Percentiles rank a stretch among this genome's conserved stretches.
Evolutionary conservation across 2,113 vertebrate genomes (phyloP).

Genomic region (Ptilonorhynchus violaceus): DNA sequence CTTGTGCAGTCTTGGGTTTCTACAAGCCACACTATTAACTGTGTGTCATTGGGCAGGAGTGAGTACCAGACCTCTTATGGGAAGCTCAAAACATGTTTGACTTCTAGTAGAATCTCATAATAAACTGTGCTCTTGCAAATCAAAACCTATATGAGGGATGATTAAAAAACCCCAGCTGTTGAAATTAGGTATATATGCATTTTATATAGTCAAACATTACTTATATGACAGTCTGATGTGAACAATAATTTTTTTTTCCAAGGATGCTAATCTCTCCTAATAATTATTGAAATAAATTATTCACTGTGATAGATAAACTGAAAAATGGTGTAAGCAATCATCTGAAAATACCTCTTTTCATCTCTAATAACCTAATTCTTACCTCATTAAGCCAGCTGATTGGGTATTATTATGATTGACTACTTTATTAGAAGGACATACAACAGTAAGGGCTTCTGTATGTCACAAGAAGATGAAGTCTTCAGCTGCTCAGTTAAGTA

Average conservation of each 20-base stretch:
- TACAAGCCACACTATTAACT: neutral
- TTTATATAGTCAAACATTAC: neutral
- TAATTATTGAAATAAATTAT: slow-evolving; percentile 40
- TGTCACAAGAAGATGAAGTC: neutral
- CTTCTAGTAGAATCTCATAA: neutral
- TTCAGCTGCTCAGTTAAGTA: slow-evolving; percentile 35
- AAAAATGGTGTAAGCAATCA: slow-evolving; percentile 6
- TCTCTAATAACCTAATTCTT: slow-evolving; percentile 43
- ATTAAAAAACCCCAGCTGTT: neutral
- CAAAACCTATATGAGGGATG: neutral
- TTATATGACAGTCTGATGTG: neutral
- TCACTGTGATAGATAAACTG: slow-evolving; percentile 28
- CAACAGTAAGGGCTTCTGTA: neutral
- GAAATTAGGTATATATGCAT: neutral
- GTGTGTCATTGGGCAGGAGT: fast-evolving
- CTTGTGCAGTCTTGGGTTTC: neutral
- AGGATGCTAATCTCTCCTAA: neutral
- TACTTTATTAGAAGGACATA: neutral
- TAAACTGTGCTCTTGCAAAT: neutral
- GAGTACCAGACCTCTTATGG: neutral
- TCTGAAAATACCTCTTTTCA: slow-evolving; percentile 53
- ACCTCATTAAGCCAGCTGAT: slow-evolving; percentile 57
- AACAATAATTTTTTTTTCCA: neutral
- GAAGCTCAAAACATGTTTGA: neutral
- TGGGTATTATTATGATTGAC: slow-evolving; percentile 50